A percentile compares a stretch with the other conserved stretches of the same genome.
phyloP scores from a whole-genome alignment of 2,888 invertebrate species.

The Apodemia duryi region DNA sequence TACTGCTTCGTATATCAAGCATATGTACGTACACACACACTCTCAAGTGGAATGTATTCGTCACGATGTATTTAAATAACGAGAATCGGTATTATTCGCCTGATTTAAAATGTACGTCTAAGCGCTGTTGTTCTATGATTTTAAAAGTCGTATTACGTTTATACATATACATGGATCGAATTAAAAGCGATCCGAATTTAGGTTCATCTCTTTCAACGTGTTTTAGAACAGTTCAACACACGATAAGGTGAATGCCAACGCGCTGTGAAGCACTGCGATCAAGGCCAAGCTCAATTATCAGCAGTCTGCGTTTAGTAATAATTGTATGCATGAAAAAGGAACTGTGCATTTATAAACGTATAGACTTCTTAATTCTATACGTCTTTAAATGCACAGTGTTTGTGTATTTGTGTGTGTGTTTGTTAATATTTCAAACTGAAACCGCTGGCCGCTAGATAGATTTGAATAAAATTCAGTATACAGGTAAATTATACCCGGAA shows the following conservation, averaged over 20 bases:
- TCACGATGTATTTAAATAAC: conserved; percentile 54
- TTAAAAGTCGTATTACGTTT: conserved; percentile 34
- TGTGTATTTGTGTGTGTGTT: no score
- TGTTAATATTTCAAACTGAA: no score
- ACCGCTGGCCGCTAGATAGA: no score
- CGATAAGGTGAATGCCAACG: conserved; percentile 68
- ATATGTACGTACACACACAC: conserved; percentile 36
- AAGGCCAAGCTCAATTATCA: conserved; percentile 51
- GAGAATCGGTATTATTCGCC: conserved; percentile 47
- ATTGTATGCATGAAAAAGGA: conserved; percentile 14
- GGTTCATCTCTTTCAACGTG: conserved; percentile 39
- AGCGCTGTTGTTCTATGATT: conserved; percentile 27
- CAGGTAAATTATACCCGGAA: no score
- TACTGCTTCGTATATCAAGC: conserved; percentile 63
- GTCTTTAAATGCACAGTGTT: no score
- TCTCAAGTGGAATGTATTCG: conserved; percentile 56
- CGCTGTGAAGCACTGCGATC: conserved; percentile 53
- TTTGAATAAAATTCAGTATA: no score
- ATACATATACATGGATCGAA: conserved; percentile 30
- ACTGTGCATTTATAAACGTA: no score
- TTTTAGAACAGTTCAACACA: conserved; percentile 71
- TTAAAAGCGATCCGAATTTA: conserved; percentile 40
- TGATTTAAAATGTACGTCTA: conserved; percentile 40
- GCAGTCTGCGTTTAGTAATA: conserved; percentile 21
- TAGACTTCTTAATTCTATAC: no score